These are phyloP conservation scores for Drosophila kuntzei DNA, from an alignment of 2,888 invertebrate species.

Conservation along the genomic window DNA sequence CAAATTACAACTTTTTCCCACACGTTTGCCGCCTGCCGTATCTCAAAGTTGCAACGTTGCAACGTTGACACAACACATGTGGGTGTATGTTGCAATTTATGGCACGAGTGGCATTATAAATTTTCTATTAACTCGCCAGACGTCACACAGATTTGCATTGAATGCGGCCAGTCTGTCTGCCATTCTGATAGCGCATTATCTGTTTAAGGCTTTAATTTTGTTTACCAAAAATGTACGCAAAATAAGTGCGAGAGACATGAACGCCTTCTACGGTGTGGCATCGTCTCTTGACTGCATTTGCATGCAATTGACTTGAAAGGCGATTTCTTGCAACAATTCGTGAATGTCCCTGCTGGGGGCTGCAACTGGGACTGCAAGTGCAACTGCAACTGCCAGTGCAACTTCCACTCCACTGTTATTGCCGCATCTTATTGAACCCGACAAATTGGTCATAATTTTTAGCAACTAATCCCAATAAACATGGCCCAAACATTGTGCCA, in stretches of 20 bases:
- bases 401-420: slow-evolving; percentile 11
- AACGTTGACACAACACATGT: slow-evolving; percentile 62
- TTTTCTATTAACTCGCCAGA: slow-evolving; percentile 79
- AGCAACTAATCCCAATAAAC: slow-evolving; percentile 83
- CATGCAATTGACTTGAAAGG: slow-evolving; percentile 81
- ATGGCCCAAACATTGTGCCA: slow-evolving; percentile 76
- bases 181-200: slow-evolving; percentile 75
- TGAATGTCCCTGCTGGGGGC: slow-evolving; percentile 34
- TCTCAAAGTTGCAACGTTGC: slow-evolving; percentile 49
- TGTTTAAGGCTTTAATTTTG: slow-evolving; percentile 82
- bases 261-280: slow-evolving; percentile 74
- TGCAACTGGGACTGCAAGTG: slow-evolving; percentile 6
- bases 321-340: slow-evolving; percentile 26
- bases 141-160: slow-evolving; percentile 76
- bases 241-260: slow-evolving; percentile 69
- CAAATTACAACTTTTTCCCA: slow-evolving; percentile 81
- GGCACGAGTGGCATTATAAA: slow-evolving; percentile 75
- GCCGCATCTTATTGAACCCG: slow-evolving; percentile 69
- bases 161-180: slow-evolving; percentile 49
- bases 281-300: slow-evolving; percentile 58
- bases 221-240: slow-evolving; percentile 80
- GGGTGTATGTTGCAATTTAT: slow-evolving; percentile 77
- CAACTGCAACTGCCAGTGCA: slow-evolving; percentile 9
- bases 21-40: slow-evolving; percentile 59
- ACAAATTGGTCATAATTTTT: slow-evolving; percentile 83